Evolutionary conservation across 2,797 vertebrate species (phyloP), one percentile per base, ranked within the genome.

Genomic region (Xiphophorus birchmanni): DNA sequence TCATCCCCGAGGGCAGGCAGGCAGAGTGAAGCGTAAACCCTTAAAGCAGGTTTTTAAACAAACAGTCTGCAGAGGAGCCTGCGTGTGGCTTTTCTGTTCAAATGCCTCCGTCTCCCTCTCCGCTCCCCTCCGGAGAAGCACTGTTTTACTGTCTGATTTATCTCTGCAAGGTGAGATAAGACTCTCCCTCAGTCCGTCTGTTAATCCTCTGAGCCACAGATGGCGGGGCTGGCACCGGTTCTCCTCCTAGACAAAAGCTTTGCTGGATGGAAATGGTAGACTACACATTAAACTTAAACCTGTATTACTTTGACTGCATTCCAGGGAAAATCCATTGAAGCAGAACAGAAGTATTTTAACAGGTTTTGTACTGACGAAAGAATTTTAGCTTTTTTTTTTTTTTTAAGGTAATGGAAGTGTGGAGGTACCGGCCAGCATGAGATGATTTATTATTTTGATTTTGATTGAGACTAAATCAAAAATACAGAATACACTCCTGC

Each of bases 91-190:
- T 84, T 73, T 82, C 82, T 79, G 81, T 90, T 90, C 79, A 87
- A 76, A 88, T 73, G 83, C 84, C 83, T 86, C 60, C n/a, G 67
- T 82, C 81, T 84, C 74, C 44, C 74, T 85, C 79, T 83, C 54
- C 60, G 77, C 77, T 77, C 63, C 77, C 86, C 80, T 79, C 85
- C 80, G 63, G 81, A 85, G 89, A 84, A 77, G 85, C 18, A 23
- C 77, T 71, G 71, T 88, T 91, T 92, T 88, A 85, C 87, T 76
- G 87, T 92, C 92, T 95, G 95, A 95, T 94, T 94, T 94, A 94
- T 94, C 89, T 88, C 88, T 92, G 92, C 82, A 84, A 91, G 92
- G 92, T 87, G 86, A 94, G 95, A 95, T 95, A 96, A 96, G 91
- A 88, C 88, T 77, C 82, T 82, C 87, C 76, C 81, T 87, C 80